These are phyloP conservation scores for Pitta sordida DNA, from an alignment of 2,113 vertebrate genomes.

Conservation along the genomic window DNA sequence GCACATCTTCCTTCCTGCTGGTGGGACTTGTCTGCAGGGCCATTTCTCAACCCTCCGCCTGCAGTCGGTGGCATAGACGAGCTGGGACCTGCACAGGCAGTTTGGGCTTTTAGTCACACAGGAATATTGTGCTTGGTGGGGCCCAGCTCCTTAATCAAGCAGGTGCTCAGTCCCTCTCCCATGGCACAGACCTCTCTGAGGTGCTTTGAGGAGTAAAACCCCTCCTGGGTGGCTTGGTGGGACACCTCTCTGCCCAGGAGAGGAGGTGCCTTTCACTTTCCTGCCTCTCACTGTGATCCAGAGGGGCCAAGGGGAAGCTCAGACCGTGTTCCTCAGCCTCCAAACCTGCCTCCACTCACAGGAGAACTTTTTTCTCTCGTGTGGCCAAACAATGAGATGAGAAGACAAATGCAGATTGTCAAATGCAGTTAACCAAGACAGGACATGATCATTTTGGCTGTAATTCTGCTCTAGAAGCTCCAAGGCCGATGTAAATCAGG, in stretches of 20 bases:
- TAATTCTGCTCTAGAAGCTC: background rate
- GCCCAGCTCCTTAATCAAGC: background rate
- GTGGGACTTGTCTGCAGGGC: background rate
- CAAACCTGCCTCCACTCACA: background rate
- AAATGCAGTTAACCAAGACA: background rate
- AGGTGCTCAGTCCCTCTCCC: background rate
- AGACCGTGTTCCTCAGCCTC: background rate
- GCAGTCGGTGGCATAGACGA: background rate
- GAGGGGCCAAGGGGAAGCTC: background rate
- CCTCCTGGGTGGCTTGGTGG: background rate
- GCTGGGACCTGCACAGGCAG: background rate
- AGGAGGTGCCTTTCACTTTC: background rate
- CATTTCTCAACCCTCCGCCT: background rate
- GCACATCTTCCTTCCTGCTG: background rate
- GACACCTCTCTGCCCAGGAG: background rate
- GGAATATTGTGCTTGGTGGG: background rate
- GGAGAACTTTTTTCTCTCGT: background rate
- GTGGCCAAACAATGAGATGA: background rate
- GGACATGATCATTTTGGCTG: background rate
- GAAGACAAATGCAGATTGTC: background rate
- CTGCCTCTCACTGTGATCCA: constrained; percentile 9
- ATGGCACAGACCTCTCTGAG: background rate
- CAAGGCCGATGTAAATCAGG: background rate
- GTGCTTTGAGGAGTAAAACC: rapidly evolving
- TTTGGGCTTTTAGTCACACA: background rate